A percentile compares a stretch with the other conserved stretches of the same genome.
phyloP scores from a whole-genome alignment of 2,797 vertebrate genomes.

The Danio albolineatus region DNA sequence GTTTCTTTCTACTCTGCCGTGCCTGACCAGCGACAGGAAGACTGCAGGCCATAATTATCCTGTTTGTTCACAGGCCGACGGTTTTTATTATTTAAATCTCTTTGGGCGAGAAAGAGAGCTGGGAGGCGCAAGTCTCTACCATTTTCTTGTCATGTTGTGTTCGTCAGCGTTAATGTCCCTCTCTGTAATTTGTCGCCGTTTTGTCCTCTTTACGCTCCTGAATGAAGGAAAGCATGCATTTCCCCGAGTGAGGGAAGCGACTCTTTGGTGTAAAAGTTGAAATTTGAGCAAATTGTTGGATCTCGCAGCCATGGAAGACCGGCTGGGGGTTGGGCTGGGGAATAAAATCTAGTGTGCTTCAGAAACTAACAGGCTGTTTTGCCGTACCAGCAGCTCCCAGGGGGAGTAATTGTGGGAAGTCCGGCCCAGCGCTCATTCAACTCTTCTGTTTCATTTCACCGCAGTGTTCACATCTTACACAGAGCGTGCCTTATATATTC shows the following conservation, averaged over 20 bases:
- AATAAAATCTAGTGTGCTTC: conserved; percentile 55
- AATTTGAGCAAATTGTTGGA: conserved; percentile 68
- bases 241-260: conserved; percentile 58
- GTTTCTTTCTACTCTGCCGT: conserved; percentile 80
- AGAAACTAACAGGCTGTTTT: conserved; percentile 50
- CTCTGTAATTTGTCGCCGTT: conserved; percentile 77
- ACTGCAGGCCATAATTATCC: conserved; percentile 88
- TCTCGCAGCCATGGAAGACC: conserved; percentile 48
- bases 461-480: background rate
- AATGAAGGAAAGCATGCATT: conserved; percentile 66
- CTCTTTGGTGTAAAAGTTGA: conserved; percentile 68
- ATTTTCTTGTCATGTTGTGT: conserved; percentile 80
- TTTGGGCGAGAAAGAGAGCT: conserved; percentile 81
- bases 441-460: conserved; percentile 27
- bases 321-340: conserved; percentile 42
- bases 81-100: conserved; percentile 90
- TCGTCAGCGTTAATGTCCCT: conserved; percentile 78
- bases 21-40: conserved; percentile 80
- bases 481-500: conserved; percentile 23
- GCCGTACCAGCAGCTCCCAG: conserved; percentile 40
- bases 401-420: conserved; percentile 46
- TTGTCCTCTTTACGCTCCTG: conserved; percentile 74
- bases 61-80: conserved; percentile 85
- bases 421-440: conserved; percentile 16
- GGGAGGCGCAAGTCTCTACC: conserved; percentile 76